A percentile compares a stretch with the other conserved stretches of the same genome.
These are phyloP conservation scores for Dasyurus viverrinus DNA, from an alignment of 2,113 vertebrate species.

Conservation along the genomic window DNA sequence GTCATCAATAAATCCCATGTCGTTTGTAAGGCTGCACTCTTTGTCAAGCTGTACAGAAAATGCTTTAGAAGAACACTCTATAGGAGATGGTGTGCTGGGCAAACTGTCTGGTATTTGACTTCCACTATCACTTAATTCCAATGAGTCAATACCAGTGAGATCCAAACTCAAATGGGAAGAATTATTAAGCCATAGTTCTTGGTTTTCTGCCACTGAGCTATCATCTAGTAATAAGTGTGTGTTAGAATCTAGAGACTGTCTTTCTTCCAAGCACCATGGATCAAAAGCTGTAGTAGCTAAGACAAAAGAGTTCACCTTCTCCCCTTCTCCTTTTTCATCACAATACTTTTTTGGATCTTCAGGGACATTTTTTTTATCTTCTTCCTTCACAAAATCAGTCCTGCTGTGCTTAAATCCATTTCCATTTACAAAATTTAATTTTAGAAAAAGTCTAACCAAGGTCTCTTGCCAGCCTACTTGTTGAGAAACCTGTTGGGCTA, in stretches of 20 bases:
- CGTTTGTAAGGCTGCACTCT: slow-evolving; percentile 81
- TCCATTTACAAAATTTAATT: slow-evolving; percentile 82
- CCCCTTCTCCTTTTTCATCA: slow-evolving; percentile 82
- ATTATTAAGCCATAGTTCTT: slow-evolving; percentile 87
- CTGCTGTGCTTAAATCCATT: slow-evolving; percentile 69
- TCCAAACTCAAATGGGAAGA: slow-evolving; percentile 91
- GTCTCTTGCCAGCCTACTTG: slow-evolving; percentile 98
- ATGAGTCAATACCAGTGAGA: slow-evolving; percentile 89
- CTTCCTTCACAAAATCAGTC: slow-evolving; percentile 82
- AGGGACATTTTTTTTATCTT: slow-evolving; percentile 70
- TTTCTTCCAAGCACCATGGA: slow-evolving; percentile 86
- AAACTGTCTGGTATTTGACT: slow-evolving; percentile 92
- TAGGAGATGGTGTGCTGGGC: slow-evolving; percentile 94
- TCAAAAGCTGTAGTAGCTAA: slow-evolving; percentile 81
- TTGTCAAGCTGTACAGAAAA: slow-evolving; percentile 88
- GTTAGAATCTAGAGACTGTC: slow-evolving; percentile 86
- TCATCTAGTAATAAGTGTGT: slow-evolving; percentile 84
- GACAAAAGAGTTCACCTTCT: slow-evolving; percentile 77
- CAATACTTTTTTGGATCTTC: slow-evolving; percentile 80
- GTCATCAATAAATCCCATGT: slow-evolving; percentile 86
- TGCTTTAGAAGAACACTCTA: slow-evolving; percentile 87
- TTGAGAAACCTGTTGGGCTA: slow-evolving; percentile 91
- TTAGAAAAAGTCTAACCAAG: slow-evolving; percentile 90
- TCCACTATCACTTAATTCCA: slow-evolving; percentile 87
- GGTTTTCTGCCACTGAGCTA: slow-evolving; percentile 84